Base-by-base conservation (phyloP, 2,113 vertebrate genomes). In the Chamaetylas fuelleborni region DNA sequence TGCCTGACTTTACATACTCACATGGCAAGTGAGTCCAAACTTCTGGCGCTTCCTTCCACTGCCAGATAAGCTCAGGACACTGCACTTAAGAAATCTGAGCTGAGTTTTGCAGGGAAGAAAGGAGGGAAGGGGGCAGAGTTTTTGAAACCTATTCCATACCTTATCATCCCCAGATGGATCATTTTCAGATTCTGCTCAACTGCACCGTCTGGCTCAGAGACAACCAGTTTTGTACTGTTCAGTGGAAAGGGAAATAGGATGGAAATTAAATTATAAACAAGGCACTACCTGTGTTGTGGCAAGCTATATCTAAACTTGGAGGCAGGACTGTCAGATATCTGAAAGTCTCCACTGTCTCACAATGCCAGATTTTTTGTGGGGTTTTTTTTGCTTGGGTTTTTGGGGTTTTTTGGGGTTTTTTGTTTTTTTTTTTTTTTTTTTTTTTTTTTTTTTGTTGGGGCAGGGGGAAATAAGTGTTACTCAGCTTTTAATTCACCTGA, bases 1-100 rank as follows among this genome's bases (percentile, higher is more conserved):
- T 92, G 79, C 87, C 51, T 78, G 56, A 58, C 73, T 96, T 96
- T 83, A 82, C 74, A 80, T 96, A 92, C 89, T 95, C 56, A 58
- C 18, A 62, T 25, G 76, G 67, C 76, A 64, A 70, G 67, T 77
- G 71, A 38, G 40, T 83, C 81, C 62, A 70, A 78, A 77, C 42
- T 90, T 61, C 38, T 43, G 64, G 47, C 3, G 6, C 69, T 88
- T 83, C 50, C 71, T 94, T 66, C 40, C 36, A 67, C 56, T 92
- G 76, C 81, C 61, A 72, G 9, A 58, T 87, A 69, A 69, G 51
- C 42, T 81, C 22, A 40, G 89, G 60, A 85, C 45, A 36, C 16
- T 22, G 54, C 5, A 5, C 6, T 73, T 34, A 14, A 66, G 56
- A 88, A 86, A 77, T 42, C 16, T 47, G 51, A 45, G 47, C 12